Evolutionary conservation across 2,797 vertebrate genomes (phyloP), one percentile per base, ranked within the genome.

Genomic region (Alexandromys oeconomus): DNA sequence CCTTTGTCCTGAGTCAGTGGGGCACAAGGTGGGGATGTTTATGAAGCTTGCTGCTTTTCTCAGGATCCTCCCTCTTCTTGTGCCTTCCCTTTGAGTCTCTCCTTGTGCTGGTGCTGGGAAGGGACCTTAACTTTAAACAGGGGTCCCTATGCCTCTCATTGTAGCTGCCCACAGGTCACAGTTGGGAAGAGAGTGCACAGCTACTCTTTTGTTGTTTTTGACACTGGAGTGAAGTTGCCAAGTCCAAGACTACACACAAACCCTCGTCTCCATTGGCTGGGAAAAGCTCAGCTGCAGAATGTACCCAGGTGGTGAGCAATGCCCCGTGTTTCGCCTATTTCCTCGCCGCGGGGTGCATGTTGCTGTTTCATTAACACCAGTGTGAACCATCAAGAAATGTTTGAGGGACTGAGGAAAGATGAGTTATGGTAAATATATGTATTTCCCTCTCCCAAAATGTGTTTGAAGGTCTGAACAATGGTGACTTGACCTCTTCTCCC

Each of bases 321-420:
- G 23, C n/a, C 12, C 48, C 3, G n/a, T 78, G 77, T 37, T 40
- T 94, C 43, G 85, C 40, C 43, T 3, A 40, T 78, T 93, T 87
- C 74, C 65, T 92, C 78, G 61, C 31, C 23, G 93, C 67, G 31
- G n/a, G 69, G 34, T 77, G 57, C 96, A 93, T 93, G 15, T 59
- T 67, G 82, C 8, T 73, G 27, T 71, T 87, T 94, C 93, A 84
- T 76, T 46, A 95, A 51, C 31, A 74, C 48, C 92, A 88, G 46
- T n/a, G 1, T 93, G 71, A 92, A 46, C 31, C n/a, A 34, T 80
- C 17, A 4, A 23, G n/a, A 37, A 59, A 54, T 87, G n/a, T 82
- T 65, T 65, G 93, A 77, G 46, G 40, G 84, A 25, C 43, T 76
- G 79, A 92, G 91, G 46, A 92, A 82, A 69, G 69, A 73, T 5